These are phyloP conservation scores for Euzophera pinguis DNA, from an alignment of 2,888 invertebrate genomes.

Conservation along the genomic window DNA sequence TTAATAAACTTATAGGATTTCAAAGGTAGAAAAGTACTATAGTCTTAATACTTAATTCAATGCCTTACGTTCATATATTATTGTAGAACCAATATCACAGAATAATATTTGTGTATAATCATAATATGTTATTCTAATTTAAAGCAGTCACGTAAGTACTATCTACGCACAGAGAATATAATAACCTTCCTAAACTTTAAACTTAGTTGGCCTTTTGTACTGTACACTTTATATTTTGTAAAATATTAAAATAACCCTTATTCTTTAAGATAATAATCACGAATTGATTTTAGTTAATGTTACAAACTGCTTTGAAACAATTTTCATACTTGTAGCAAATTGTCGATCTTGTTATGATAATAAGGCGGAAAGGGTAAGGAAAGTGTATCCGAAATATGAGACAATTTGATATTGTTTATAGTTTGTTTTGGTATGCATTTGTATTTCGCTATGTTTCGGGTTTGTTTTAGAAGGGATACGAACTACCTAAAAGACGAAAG, in stretches of 20 bases:
- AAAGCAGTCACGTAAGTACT: too few species aligned
- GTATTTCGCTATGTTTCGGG: neutral
- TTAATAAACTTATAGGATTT: neutral
- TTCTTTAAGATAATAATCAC: neutral
- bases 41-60: too few species aligned
- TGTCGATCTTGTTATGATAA: slow-evolving; percentile 4
- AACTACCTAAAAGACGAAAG: too few species aligned
- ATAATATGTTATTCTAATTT: neutral
- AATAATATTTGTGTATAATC: too few species aligned
- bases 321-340: neutral
- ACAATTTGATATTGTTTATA: neutral
- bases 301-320: slow-evolving; percentile 1
- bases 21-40: too few species aligned
- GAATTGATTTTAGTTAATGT: neutral
- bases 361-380: slow-evolving; percentile 1
- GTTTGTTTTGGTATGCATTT: neutral
- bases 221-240: too few species aligned
- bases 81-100: too few species aligned
- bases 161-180: neutral
- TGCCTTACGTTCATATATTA: too few species aligned
- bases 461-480: too few species aligned
- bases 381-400: neutral
- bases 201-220: too few species aligned
- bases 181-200: too few species aligned
- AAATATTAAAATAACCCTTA: too few species aligned